A percentile compares a stretch with the other conserved stretches of the same genome.
Conservation (phyloP, 2,113 vertebrate genomes). For the Cervus canadensis region DNA sequence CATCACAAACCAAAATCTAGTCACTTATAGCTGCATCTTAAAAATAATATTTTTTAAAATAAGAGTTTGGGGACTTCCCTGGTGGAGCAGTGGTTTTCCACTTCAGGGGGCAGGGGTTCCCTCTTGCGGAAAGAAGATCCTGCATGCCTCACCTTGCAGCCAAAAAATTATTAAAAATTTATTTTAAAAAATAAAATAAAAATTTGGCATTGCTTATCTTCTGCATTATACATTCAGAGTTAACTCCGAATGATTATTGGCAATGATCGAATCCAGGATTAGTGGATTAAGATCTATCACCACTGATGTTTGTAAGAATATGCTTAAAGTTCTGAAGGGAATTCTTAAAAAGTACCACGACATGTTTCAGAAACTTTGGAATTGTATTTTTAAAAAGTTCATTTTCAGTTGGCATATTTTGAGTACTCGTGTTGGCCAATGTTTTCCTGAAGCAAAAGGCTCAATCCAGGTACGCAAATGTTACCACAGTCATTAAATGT, state of each 20-base stretch:
- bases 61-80: not conserved
- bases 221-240: not conserved
- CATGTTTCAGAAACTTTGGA: not conserved
- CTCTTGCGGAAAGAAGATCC: not conserved
- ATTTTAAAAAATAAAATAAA: not conserved
- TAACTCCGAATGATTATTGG: not conserved
- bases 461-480: not conserved
- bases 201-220: not conserved
- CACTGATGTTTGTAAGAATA: not conserved
- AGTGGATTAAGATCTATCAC: not conserved
- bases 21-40: not conserved
- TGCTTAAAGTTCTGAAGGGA: not conserved
- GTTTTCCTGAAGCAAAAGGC: not conserved
- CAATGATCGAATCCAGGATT: not conserved
- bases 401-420: not conserved
- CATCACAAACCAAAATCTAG: not conserved
- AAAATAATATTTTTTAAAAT: not conserved
- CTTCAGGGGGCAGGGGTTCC: not conserved
- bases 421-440: not conserved
- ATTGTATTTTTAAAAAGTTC: not conserved
- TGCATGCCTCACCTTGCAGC: not conserved
- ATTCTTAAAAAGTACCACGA: not conserved
- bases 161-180: not conserved
- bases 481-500: not conserved
- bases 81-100: not conserved